These are phyloP conservation scores for Cyanoramphus novaezelandiae DNA, from an alignment of 2,113 vertebrate genomes.

Conservation along the genomic window DNA sequence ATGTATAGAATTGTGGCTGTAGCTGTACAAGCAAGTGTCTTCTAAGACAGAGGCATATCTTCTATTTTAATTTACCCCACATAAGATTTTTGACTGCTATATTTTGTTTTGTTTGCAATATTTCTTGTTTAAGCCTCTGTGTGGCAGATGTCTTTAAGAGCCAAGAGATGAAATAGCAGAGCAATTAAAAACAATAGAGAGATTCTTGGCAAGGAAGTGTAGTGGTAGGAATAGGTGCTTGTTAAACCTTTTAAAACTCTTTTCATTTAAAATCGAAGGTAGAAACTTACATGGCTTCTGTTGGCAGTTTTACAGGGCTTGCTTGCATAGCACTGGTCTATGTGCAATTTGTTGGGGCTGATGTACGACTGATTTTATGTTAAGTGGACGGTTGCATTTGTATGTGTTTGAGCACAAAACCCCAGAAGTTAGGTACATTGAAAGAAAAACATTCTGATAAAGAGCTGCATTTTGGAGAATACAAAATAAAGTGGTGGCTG, in stretches of 20 bases:
- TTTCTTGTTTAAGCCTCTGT: background rate
- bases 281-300: background rate
- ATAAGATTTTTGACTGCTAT: background rate
- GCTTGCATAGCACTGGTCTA: background rate
- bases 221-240: background rate
- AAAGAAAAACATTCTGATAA: background rate
- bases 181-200: background rate
- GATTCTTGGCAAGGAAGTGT: background rate
- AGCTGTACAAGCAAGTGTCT: background rate
- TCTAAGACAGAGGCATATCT: background rate
- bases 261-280: background rate
- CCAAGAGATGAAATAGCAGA: background rate
- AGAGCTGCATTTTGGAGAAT: background rate
- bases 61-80: background rate
- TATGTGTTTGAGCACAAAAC: background rate
- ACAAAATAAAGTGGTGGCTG: background rate
- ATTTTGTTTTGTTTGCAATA: background rate
- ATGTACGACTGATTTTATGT: constrained; percentile 1
- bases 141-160: background rate
- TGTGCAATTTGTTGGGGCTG: background rate
- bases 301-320: background rate
- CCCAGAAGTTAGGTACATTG: background rate
- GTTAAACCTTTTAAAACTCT: background rate
- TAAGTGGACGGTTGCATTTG: background rate
- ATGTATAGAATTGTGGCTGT: background rate